Conservation (phyloP, 1,140 invertebrate species). For the Zaprionus taronus region DNA sequence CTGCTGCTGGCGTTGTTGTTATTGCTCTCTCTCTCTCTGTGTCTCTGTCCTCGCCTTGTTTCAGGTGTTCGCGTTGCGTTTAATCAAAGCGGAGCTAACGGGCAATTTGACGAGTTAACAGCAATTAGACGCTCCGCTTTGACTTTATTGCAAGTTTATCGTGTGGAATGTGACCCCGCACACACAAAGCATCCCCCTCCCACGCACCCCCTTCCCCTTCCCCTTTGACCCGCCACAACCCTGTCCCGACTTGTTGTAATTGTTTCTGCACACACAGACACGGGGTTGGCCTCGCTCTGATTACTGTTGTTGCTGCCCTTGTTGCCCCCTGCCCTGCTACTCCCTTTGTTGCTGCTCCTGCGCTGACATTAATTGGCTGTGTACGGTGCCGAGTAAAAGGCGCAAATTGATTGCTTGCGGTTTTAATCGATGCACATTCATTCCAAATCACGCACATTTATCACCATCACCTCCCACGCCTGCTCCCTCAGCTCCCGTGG, state of each 20-base stretch:
- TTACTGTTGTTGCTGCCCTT: constrained; percentile 3
- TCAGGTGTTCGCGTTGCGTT: constrained; percentile 43
- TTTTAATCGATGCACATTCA: constrained; percentile 83
- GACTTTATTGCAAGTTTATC: constrained; percentile 81
- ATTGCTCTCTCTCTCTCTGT: background rate
- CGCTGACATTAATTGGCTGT: constrained; percentile 80
- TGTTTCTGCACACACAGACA: constrained; percentile 51
- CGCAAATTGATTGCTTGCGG: constrained; percentile 82
- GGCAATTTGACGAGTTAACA: constrained; percentile 68
- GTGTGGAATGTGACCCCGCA: constrained; percentile 59
- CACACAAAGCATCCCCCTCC: background rate
- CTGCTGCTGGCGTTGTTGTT: background rate
- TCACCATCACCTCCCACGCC: constrained; percentile 51
- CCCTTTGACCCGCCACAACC: background rate
- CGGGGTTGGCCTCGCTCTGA: constrained; percentile 24
- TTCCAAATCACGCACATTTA: constrained; percentile 83
- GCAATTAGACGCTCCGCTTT: constrained; percentile 75
- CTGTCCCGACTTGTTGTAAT: constrained; percentile 46
- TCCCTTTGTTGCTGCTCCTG: constrained; percentile 19
- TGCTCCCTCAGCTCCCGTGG: background rate
- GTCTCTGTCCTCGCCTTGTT: background rate
- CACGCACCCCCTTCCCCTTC: background rate
- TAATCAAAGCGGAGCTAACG: constrained; percentile 54
- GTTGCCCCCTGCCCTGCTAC: background rate
- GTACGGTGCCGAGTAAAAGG: constrained; percentile 77